Conservation (phyloP, 2,888 invertebrate species). For the Theretra japonica region DNA sequence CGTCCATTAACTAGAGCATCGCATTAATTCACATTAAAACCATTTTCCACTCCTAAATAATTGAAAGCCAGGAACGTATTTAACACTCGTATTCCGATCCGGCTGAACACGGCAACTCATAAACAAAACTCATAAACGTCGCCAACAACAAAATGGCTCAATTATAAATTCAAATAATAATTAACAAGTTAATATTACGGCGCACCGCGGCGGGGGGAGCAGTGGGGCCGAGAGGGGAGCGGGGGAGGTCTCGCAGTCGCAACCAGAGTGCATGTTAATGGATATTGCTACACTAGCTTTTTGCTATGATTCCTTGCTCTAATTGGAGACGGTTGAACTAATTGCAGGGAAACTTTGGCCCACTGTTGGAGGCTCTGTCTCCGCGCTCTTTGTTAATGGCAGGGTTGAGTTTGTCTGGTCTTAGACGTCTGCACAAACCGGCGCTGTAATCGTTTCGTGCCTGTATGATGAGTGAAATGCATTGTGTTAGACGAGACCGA, state of each 20-base stretch:
- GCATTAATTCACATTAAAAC: too few relatives aligned
- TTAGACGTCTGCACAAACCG: background rate
- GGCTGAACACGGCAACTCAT: constrained; percentile 7
- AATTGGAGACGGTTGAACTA: background rate
- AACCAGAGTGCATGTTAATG: constrained; percentile 25
- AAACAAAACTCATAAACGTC: constrained; percentile 25
- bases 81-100: constrained; percentile 5
- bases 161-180: constrained; percentile 28
- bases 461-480: background rate
- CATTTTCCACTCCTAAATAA: background rate
- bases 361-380: background rate
- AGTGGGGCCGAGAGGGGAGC: background rate
- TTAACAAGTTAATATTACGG: constrained; percentile 27
- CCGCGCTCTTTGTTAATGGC: constrained; percentile 1
- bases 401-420: background rate
- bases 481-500: background rate
- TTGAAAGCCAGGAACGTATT: background rate
- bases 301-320: constrained; percentile 19
- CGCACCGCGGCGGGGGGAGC: background rate
- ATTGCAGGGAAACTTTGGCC: background rate
- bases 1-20: too few relatives aligned
- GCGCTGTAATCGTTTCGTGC: background rate
- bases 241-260: constrained; percentile 1
- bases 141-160: constrained; percentile 25
- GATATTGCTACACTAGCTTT: constrained; percentile 22